Percentiles rank a stretch among this genome's conserved stretches.
Evolutionary conservation across 1,140 invertebrate species (phyloP).

Genomic region (Lordiphosa stackelbergi): DNA sequence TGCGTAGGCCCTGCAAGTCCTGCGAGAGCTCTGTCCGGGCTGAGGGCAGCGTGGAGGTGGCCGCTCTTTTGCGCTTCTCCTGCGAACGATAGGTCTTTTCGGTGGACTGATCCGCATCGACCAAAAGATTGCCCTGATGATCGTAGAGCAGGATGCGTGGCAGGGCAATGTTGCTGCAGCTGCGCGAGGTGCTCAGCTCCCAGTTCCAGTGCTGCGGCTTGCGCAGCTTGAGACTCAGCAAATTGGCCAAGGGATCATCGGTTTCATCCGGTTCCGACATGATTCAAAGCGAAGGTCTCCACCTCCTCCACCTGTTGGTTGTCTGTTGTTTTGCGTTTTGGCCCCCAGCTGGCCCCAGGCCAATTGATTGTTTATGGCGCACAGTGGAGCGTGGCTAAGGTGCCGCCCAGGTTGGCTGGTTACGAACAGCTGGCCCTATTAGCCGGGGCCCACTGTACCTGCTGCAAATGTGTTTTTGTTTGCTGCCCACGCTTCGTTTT

Average conservation of each 20-base stretch:
- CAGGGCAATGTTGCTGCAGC: slow-evolving; percentile 78
- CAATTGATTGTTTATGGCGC: not conserved
- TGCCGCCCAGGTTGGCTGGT: no score
- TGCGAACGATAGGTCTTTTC: slow-evolving; percentile 44
- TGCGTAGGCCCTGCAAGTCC: slow-evolving; percentile 58
- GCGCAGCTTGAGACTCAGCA: slow-evolving; percentile 77
- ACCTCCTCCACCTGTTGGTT: slow-evolving; percentile 40
- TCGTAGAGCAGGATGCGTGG: slow-evolving; percentile 78
- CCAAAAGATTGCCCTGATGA: slow-evolving; percentile 76
- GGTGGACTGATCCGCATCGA: slow-evolving; percentile 63
- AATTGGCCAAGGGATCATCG: slow-evolving; percentile 51
- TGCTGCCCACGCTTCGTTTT: slow-evolving; percentile 46
- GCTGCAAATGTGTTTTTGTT: slow-evolving; percentile 6
- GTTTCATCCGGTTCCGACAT: slow-evolving; percentile 7
- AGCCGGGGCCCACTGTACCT: slow-evolving; percentile 12
- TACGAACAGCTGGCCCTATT: no score
- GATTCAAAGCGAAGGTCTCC: slow-evolving; percentile 1
- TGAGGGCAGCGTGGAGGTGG: slow-evolving; percentile 39
- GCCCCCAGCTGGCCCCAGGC: not conserved
- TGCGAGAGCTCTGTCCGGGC: slow-evolving; percentile 16
- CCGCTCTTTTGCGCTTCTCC: slow-evolving; percentile 42
- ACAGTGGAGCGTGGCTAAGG: no score
- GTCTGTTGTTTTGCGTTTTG: slow-evolving; percentile 20
- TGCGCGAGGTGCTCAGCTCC: slow-evolving; percentile 79
- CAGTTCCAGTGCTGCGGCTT: slow-evolving; percentile 79